These are phyloP conservation scores for Loriculus beryllinus DNA, from an alignment of 2,797 vertebrate genomes.

Conservation along the genomic window DNA sequence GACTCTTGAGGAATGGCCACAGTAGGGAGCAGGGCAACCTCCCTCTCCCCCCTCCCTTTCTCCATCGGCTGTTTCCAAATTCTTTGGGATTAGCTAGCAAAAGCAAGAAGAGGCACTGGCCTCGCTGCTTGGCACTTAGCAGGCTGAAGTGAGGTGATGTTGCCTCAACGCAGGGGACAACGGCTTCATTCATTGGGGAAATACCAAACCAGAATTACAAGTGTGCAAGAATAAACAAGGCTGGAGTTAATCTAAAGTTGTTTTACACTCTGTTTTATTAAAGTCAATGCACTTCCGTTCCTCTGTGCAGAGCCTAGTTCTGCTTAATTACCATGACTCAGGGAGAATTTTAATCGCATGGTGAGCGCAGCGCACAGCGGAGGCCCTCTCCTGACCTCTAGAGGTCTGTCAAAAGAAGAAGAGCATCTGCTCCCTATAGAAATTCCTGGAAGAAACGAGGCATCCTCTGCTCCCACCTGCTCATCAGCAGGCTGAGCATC, in stretches of 20 bases:
- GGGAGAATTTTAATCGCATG: slow-evolving; percentile 72
- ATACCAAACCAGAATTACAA: slow-evolving; percentile 70
- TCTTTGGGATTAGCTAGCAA: background rate
- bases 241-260: slow-evolving; percentile 76
- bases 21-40: background rate
- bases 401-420: slow-evolving; percentile 68
- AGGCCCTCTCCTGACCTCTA: slow-evolving; percentile 83
- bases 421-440: background rate
- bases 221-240: slow-evolving; percentile 74
- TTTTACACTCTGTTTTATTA: slow-evolving; percentile 77
- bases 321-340: slow-evolving; percentile 75
- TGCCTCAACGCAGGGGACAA: slow-evolving; percentile 50
- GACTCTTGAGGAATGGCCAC: slow-evolving; percentile 20
- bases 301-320: slow-evolving; percentile 68
- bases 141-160: slow-evolving; percentile 33
- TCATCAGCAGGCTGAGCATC: background rate
- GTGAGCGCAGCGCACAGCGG: background rate
- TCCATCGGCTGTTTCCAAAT: slow-evolving; percentile 28
- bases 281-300: slow-evolving; percentile 78
- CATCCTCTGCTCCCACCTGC: background rate
- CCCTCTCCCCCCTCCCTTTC: background rate
- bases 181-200: slow-evolving; percentile 61
- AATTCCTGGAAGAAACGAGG: background rate
- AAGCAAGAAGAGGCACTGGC: slow-evolving; percentile 8
- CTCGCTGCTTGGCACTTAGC: background rate